phyloP scores from a whole-genome alignment of 2,888 invertebrate genomes.

The Epirrhoe alternata region DNA sequence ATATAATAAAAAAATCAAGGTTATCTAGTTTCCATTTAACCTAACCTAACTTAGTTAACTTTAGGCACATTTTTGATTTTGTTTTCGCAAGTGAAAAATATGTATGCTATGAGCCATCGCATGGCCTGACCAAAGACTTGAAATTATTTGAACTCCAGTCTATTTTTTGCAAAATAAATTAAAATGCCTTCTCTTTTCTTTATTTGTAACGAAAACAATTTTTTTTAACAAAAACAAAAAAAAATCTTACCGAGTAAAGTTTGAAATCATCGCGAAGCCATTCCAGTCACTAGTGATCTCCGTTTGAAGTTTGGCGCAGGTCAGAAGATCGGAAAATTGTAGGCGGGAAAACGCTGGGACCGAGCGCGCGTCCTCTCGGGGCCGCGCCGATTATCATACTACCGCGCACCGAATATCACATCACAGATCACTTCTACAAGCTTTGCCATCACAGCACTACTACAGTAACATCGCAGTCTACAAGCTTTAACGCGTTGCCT shows the following conservation, averaged over 20 bases:
- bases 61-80: too few relatives aligned
- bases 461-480: too few relatives aligned
- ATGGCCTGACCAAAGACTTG: too few relatives aligned
- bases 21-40: too few relatives aligned
- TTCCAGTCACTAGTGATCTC: constrained; percentile 34
- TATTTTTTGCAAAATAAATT: not conserved
- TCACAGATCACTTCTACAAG: not conserved
- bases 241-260: constrained; percentile 19
- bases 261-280: constrained; percentile 21
- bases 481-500: too few relatives aligned
- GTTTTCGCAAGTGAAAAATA: too few relatives aligned
- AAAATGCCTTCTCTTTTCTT: not conserved
- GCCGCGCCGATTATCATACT: constrained; percentile 40
- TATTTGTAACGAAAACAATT: not conserved
- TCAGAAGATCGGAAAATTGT: constrained; percentile 39
- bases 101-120: too few relatives aligned
- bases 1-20: too few relatives aligned
- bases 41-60: too few relatives aligned
- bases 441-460: not conserved
- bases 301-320: constrained; percentile 34
- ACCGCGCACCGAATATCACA: constrained; percentile 24
- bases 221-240: constrained; percentile 1
- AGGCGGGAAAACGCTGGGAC: constrained; percentile 32
- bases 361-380: constrained; percentile 36
- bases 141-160: too few relatives aligned